A percentile compares a stretch with the other conserved stretches of the same genome.
Evolutionary conservation across 2,797 vertebrate genomes (phyloP).

Genomic region (Pangasius sanitwongsei): DNA sequence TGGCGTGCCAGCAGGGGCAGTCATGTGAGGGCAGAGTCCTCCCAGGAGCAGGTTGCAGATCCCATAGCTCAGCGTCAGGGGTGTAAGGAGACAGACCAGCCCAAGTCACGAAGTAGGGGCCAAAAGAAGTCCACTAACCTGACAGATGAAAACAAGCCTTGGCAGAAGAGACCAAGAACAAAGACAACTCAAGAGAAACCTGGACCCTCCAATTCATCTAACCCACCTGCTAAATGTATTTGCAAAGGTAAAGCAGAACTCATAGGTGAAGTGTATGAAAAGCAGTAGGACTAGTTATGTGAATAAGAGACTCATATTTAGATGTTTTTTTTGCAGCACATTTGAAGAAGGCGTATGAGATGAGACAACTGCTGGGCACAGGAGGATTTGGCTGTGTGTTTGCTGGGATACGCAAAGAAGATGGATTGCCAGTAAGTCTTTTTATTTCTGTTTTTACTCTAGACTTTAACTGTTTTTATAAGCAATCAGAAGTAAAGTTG

Average conservation of each 20-base stretch:
- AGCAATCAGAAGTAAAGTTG: background rate
- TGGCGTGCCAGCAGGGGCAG: background rate
- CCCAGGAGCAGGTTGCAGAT: background rate
- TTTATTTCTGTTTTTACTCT: background rate
- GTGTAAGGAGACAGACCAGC: background rate
- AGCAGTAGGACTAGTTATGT: background rate
- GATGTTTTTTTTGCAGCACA: background rate
- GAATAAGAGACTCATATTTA: background rate
- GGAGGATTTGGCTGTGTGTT: slow-evolving; percentile 41
- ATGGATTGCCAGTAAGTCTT: slow-evolving; percentile 35
- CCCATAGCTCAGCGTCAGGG: background rate
- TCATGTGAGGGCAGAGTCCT: background rate
- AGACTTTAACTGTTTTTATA: background rate
- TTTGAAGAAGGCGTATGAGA: background rate
- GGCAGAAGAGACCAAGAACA: background rate
- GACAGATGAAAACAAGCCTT: background rate
- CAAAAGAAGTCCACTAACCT: background rate
- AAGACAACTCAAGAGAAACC: background rate
- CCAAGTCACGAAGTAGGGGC: background rate
- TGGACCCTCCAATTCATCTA: background rate
- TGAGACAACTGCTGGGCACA: slow-evolving; percentile 30
- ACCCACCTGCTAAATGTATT: background rate
- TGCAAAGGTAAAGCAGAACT: background rate
- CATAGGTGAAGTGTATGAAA: background rate
- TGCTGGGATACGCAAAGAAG: slow-evolving; percentile 33